phyloP scores from a whole-genome alignment of 2,797 vertebrate species.

The Triplophysa yarkandensis region DNA sequence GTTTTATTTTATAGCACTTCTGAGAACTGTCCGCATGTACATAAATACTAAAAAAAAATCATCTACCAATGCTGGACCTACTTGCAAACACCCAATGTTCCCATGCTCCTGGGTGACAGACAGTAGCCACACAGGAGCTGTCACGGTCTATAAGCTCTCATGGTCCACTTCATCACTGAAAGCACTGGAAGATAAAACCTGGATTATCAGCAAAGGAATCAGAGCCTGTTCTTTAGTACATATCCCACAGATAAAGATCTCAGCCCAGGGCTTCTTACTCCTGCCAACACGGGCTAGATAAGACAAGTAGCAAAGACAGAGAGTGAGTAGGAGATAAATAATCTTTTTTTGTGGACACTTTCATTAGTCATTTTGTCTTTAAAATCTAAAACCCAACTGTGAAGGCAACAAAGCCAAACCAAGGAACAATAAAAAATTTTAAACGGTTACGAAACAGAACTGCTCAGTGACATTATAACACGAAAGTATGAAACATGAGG shows the following conservation, averaged over 20 bases:
- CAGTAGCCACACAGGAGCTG: constrained; percentile 23
- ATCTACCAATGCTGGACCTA: not conserved
- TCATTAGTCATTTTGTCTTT: constrained; percentile 19
- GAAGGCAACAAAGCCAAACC: not conserved
- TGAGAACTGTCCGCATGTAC: too few relatives aligned
- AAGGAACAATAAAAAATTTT: not conserved
- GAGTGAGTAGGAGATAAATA: constrained; percentile 35
- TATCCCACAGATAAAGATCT: constrained; percentile 70
- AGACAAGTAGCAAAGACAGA: constrained; percentile 25
- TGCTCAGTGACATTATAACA: not conserved
- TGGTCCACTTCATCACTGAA: constrained; percentile 61
- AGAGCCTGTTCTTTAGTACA: constrained; percentile 70
- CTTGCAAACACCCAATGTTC: not conserved
- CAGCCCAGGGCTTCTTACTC: constrained; percentile 60
- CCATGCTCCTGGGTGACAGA: constrained; percentile 36
- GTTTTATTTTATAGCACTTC: too few relatives aligned
- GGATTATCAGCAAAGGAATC: constrained; percentile 71
- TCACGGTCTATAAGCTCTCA: constrained; percentile 32
- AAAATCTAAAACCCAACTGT: not conserved
- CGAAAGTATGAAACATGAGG: not conserved
- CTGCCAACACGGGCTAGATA: constrained; percentile 47
- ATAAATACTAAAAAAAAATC: not conserved
- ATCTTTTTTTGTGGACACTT: constrained; percentile 35
- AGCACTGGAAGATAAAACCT: constrained; percentile 69
- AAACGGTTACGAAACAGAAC: not conserved